Percentiles rank a stretch among this genome's conserved stretches.
Conservation (phyloP, 2,888 invertebrate genomes). For the Luperina testacea region DNA sequence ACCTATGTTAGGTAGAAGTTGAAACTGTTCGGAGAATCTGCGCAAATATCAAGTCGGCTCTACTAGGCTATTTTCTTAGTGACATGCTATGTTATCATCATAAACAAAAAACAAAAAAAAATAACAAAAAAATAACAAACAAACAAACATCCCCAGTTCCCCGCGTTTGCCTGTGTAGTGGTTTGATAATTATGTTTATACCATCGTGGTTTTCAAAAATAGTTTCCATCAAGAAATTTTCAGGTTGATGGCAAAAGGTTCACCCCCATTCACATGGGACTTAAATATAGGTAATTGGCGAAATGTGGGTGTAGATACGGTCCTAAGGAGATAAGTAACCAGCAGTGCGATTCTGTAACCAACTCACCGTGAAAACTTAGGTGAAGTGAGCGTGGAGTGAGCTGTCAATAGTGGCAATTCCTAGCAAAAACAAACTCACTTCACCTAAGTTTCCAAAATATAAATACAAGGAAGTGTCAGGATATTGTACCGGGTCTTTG, state of each 20-base stretch:
- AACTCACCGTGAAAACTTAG: no score
- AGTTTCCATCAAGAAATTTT: neutral
- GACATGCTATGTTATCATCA: no score
- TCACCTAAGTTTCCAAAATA: no score
- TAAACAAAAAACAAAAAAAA: no score
- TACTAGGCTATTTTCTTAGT: neutral
- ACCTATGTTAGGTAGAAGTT: neutral
- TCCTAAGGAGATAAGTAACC: no score
- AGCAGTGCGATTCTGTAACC: no score
- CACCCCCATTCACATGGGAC: neutral
- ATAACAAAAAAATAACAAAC: no score
- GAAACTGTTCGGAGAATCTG: neutral
- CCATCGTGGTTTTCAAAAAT: neutral
- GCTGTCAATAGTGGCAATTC: no score
- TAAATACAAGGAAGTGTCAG: no score
- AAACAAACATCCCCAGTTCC: neutral
- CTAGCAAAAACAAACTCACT: no score
- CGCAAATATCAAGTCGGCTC: neutral
- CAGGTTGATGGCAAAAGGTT: neutral
- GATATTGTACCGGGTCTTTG: no score
- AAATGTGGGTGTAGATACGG: neutral
- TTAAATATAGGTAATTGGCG: neutral
- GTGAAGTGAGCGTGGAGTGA: no score
- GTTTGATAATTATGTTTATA: neutral
- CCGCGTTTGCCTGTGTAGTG: neutral